Evolutionary conservation across 2,797 vertebrate species (phyloP).

Genomic region (Dromococcyx pavoninus): DNA sequence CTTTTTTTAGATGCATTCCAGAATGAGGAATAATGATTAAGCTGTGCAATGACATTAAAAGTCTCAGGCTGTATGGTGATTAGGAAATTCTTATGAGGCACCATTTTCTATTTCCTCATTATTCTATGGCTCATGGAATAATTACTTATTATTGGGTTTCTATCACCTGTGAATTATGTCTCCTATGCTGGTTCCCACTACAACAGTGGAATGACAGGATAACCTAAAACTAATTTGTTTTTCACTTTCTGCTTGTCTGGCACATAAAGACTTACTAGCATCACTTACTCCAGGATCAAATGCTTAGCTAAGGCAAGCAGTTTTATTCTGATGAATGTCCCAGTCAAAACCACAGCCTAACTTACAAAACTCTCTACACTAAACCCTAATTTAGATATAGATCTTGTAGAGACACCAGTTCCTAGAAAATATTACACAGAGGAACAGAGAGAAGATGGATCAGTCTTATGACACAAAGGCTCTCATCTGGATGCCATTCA

Average conservation of each 20-base stretch:
- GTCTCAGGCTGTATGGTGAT: neutral
- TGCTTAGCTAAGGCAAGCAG: neutral
- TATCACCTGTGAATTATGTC: neutral
- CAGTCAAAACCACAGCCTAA: neutral
- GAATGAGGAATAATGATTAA: neutral
- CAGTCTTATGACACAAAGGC: neutral
- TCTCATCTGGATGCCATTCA: neutral
- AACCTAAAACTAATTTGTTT: neutral
- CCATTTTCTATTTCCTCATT: neutral
- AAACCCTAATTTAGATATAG: neutral
- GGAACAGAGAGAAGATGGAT: neutral
- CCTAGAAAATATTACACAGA: neutral
- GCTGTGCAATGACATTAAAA: neutral
- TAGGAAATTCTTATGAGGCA: neutral
- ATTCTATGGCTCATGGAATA: neutral
- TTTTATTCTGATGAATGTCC: neutral
- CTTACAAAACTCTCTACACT: neutral
- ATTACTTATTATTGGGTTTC: neutral
- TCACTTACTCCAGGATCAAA: fast-evolving
- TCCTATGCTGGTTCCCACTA: neutral
- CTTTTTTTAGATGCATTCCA: neutral
- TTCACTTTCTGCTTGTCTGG: neutral
- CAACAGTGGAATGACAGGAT: neutral
- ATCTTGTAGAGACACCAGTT: neutral
- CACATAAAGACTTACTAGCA: neutral